A percentile compares a stretch with the other conserved stretches of the same genome.
These are phyloP conservation scores for Choloepus hoffmanni DNA, from an alignment of 2,113 vertebrate genomes.

Conservation along the genomic window DNA sequence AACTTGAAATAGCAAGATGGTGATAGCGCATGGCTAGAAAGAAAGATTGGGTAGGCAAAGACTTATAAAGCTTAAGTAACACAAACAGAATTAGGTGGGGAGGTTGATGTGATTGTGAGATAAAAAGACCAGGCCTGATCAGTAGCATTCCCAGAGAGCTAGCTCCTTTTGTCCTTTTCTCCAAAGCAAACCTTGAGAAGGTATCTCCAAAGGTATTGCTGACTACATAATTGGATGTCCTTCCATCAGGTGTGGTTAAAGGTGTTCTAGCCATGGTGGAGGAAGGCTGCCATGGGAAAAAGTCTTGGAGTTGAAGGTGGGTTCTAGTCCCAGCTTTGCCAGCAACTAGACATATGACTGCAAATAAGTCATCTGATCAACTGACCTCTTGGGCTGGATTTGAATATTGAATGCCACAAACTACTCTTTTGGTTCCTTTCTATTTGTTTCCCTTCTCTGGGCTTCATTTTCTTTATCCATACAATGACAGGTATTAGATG, in stretches of 20 bases:
- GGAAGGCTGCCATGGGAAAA: neutral
- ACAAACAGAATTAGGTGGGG: conserved; percentile 50
- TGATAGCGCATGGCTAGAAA: conserved; percentile 52
- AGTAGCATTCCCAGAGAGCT: neutral
- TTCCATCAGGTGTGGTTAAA: neutral
- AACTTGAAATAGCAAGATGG: conserved; percentile 71
- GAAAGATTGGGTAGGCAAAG: conserved; percentile 66
- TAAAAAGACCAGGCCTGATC: conserved; percentile 51
- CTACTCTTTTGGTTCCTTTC: neutral
- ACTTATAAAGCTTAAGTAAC: conserved; percentile 53
- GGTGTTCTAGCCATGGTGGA: neutral
- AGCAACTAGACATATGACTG: neutral
- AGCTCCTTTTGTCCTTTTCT: neutral
- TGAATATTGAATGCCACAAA: neutral
- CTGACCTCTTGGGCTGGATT: neutral
- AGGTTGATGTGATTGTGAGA: conserved; percentile 63
- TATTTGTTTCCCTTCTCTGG: neutral
- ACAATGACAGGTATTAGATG: neutral
- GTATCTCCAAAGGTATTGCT: neutral
- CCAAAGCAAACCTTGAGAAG: neutral
- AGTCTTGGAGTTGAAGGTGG: neutral
- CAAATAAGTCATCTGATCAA: neutral
- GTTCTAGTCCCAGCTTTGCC: neutral
- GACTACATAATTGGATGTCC: neutral
- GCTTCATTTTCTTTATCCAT: neutral